These are phyloP conservation scores for Dicycla oo DNA, from an alignment of 2,888 invertebrate genomes.

Conservation along the genomic window DNA sequence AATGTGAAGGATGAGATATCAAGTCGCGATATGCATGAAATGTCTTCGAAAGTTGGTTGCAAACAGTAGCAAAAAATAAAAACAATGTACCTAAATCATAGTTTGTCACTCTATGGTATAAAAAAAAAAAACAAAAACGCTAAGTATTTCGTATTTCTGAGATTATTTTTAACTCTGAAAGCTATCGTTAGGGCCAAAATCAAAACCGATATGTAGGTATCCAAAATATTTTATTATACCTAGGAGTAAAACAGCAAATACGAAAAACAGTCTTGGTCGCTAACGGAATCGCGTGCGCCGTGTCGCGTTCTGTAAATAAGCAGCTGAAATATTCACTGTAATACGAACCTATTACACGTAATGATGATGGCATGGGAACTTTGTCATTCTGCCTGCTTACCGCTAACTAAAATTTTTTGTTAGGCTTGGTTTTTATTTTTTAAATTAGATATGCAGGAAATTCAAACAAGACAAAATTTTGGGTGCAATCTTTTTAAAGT, in stretches of 20 bases:
- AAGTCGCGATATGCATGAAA: neutral
- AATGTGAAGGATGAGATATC: conserved; percentile 35
- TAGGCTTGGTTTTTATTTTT: conserved; percentile 44
- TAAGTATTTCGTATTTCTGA: too few species aligned
- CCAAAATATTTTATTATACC: neutral
- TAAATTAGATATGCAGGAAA: conserved; percentile 51
- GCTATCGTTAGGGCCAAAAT: neutral
- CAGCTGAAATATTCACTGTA: conserved; percentile 86
- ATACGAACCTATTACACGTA: conserved; percentile 84
- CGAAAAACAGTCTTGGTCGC: conserved; percentile 48
- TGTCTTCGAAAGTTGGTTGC: neutral
- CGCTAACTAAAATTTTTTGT: conserved; percentile 60
- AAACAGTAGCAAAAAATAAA: neutral
- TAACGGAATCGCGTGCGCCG: conserved; percentile 79
- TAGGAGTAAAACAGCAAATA: conserved; percentile 10
- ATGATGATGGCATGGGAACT: conserved; percentile 88
- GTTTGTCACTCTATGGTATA: neutral
- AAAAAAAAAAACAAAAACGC: neutral
- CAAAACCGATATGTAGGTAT: neutral
- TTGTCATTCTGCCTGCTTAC: conserved; percentile 75
- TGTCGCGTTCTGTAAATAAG: conserved; percentile 83
- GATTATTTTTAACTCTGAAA: neutral
- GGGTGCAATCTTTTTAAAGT: conserved; percentile 31
- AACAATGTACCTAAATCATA: neutral
- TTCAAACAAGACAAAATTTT: conserved; percentile 30